Evolutionary conservation across 2,113 vertebrate genomes (phyloP).

Genomic region (Calonectris borealis): DNA sequence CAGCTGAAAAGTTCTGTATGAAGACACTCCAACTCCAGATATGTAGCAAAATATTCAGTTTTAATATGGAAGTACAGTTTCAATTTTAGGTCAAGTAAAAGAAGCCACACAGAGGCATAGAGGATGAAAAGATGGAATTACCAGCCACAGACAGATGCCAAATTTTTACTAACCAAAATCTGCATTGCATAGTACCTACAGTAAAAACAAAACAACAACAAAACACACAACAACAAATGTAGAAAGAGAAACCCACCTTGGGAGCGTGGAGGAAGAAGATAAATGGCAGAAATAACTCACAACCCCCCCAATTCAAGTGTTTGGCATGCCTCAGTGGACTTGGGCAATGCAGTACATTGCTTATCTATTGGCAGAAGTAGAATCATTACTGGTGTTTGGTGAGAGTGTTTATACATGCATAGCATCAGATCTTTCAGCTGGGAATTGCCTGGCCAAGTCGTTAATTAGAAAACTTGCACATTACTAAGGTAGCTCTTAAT

Average conservation of each 20-base stretch:
- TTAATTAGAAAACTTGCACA: neutral
- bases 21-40: neutral
- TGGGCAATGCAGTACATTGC: neutral
- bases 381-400: neutral
- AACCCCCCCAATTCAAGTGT: neutral
- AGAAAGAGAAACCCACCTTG: neutral
- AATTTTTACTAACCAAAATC: neutral
- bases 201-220: neutral
- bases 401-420: neutral
- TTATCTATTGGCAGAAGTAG: conserved; percentile 10
- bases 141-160: neutral
- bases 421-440: neutral
- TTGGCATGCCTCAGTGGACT: neutral
- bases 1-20: neutral
- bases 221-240: neutral
- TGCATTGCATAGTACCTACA: neutral
- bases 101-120: neutral
- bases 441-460: neutral
- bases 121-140: neutral
- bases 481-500: neutral
- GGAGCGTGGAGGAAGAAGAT: neutral
- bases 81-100: neutral
- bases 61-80: neutral
- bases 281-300: neutral
- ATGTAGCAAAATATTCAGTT: neutral